phyloP scores from a whole-genome alignment of 2,797 vertebrate species.

The Enteromius argenteus region DNA sequence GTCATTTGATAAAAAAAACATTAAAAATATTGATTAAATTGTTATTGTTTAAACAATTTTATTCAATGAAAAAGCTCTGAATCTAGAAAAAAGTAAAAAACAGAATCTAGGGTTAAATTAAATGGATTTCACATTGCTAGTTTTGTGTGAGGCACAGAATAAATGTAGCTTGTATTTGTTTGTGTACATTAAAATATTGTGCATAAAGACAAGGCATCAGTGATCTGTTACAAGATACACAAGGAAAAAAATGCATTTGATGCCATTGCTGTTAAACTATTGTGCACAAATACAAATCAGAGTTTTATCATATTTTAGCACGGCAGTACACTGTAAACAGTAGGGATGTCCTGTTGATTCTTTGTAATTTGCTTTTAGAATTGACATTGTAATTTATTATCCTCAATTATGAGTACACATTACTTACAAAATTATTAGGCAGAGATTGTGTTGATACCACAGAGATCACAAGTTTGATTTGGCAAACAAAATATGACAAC shows the following conservation, averaged over 20 bases:
- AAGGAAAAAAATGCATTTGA: background rate
- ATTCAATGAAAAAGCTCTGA: background rate
- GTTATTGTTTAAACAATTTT: too few species aligned
- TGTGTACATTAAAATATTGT: background rate
- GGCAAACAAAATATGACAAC: slow-evolving; percentile 16
- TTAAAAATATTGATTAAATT: background rate
- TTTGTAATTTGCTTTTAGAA: background rate
- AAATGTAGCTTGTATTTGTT: background rate
- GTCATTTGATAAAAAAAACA: background rate
- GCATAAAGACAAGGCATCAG: background rate
- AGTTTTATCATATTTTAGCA: background rate
- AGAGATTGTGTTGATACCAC: background rate
- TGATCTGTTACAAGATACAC: background rate
- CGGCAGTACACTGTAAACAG: background rate
- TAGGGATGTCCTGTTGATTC: background rate
- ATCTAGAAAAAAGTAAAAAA: background rate
- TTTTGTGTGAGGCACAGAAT: background rate
- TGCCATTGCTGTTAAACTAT: background rate
- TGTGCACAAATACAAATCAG: background rate
- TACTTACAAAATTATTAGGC: background rate
- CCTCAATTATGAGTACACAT: background rate
- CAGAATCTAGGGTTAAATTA: background rate
- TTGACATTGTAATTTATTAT: background rate
- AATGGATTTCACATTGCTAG: background rate
- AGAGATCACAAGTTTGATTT: slow-evolving; percentile 15